phyloP scores from a whole-genome alignment of 2,797 vertebrate genomes.

The Kryptolebias ocellatus region DNA sequence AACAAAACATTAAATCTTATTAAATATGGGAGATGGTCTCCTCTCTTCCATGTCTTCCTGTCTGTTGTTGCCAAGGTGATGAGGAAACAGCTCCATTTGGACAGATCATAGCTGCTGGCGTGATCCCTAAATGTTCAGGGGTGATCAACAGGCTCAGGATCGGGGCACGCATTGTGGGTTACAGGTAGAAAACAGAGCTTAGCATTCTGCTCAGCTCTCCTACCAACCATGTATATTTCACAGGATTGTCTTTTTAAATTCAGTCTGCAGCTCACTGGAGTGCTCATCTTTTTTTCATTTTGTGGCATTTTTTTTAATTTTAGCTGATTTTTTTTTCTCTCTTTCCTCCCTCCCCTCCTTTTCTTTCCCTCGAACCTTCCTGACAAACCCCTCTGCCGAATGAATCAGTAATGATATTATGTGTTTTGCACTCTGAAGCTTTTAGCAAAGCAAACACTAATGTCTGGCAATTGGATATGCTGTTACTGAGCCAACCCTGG shows the following conservation, averaged over 20 bases:
- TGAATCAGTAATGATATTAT: slow-evolving; percentile 72
- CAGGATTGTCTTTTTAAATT: slow-evolving; percentile 81
- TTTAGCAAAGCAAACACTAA: slow-evolving; percentile 60
- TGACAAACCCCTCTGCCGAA: slow-evolving; percentile 69
- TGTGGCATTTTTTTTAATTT: slow-evolving; percentile 82
- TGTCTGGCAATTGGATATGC: slow-evolving; percentile 47
- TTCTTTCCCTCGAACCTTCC: slow-evolving; percentile 45
- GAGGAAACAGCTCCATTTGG: slow-evolving; percentile 36
- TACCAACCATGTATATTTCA: slow-evolving; percentile 80
- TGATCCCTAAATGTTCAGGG: slow-evolving; percentile 69
- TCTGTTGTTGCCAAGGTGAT: slow-evolving; percentile 73
- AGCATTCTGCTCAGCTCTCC: slow-evolving; percentile 76
- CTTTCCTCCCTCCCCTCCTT: slow-evolving; percentile 27
- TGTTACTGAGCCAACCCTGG: slow-evolving; percentile 13
- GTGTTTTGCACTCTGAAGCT: slow-evolving; percentile 52
- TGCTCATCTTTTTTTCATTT: slow-evolving; percentile 86
- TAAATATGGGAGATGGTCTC: slow-evolving; percentile 76
- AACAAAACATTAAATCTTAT: slow-evolving; percentile 79
- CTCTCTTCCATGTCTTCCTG: slow-evolving; percentile 59
- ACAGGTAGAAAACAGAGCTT: slow-evolving; percentile 72
- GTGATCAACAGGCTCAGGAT: slow-evolving; percentile 67
- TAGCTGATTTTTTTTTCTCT: slow-evolving; percentile 62
- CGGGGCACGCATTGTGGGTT: slow-evolving; percentile 50
- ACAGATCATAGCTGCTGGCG: slow-evolving; percentile 41
- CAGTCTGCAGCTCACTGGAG: slow-evolving; percentile 70